phyloP scores from a whole-genome alignment of 2,888 invertebrate species.

The Catotricha subobsoleta region DNA sequence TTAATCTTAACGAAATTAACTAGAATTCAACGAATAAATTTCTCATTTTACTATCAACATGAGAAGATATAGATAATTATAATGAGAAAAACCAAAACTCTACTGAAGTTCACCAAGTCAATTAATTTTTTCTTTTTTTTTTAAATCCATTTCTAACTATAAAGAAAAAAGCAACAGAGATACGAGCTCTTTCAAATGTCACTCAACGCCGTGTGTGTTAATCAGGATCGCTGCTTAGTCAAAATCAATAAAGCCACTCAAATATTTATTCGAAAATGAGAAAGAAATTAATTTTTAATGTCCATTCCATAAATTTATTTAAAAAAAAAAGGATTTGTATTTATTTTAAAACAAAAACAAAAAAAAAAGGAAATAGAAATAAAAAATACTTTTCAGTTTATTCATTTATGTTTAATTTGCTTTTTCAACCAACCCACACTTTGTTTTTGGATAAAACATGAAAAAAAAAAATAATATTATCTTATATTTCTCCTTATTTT shows the following conservation, averaged over 20 bases:
- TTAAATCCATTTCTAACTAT: no score
- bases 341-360: not conserved
- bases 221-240: not conserved
- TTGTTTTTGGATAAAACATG: slow-evolving; percentile 6
- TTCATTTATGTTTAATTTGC: slow-evolving; percentile 14
- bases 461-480: no score
- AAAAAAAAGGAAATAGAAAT: not conserved
- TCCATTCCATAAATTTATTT: not conserved
- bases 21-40: no score
- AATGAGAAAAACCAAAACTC: no score
- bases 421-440: slow-evolving; percentile 12
- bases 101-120: no score
- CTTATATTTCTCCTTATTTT: slow-evolving; percentile 4
- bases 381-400: slow-evolving; percentile 11
- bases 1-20: no score
- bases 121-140: no score
- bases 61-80: no score
- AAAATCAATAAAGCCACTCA: not conserved
- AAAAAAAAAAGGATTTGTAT: not conserved
- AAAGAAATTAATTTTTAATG: not conserved
- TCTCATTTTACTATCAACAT: no score
- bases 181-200: no score
- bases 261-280: not conserved
- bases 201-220: no score
- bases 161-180: no score